These are phyloP conservation scores for Vombatus ursinus DNA, from an alignment of 2,113 vertebrate species.

Conservation along the genomic window DNA sequence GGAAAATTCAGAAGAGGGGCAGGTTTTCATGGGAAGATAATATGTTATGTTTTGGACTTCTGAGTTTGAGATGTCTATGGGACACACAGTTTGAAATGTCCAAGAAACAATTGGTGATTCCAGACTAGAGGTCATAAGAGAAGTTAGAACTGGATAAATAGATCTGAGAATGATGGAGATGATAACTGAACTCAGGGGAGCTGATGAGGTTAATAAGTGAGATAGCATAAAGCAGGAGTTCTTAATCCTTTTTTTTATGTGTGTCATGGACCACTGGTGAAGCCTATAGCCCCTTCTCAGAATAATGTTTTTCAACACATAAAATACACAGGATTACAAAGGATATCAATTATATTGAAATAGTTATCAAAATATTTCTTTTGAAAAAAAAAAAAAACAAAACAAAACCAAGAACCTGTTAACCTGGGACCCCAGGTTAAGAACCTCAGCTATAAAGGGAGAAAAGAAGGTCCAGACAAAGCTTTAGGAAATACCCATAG, in stretches of 20 bases:
- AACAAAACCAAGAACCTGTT: neutral
- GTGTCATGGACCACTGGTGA: neutral
- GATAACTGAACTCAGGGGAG: too few relatives aligned
- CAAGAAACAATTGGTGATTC: neutral
- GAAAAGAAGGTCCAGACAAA: neutral
- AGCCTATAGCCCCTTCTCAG: neutral
- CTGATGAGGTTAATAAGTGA: neutral
- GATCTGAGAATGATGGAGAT: neutral
- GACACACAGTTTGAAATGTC: too few relatives aligned
- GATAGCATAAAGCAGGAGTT: neutral
- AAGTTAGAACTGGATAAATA: neutral
- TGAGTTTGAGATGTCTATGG: neutral
- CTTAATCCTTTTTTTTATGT: neutral
- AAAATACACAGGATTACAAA: neutral
- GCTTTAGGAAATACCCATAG: neutral
- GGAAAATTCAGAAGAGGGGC: too few relatives aligned
- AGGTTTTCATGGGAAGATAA: too few relatives aligned
- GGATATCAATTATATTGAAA: neutral
- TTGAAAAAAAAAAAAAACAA: too few relatives aligned
- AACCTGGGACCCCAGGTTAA: neutral
- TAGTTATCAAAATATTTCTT: neutral
- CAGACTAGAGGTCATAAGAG: neutral
- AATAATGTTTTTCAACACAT: neutral
- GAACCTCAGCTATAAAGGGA: neutral
- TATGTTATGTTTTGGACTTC: neutral